Evolutionary conservation across 2,113 vertebrate genomes (phyloP).

Genomic region (Columba janthina): DNA sequence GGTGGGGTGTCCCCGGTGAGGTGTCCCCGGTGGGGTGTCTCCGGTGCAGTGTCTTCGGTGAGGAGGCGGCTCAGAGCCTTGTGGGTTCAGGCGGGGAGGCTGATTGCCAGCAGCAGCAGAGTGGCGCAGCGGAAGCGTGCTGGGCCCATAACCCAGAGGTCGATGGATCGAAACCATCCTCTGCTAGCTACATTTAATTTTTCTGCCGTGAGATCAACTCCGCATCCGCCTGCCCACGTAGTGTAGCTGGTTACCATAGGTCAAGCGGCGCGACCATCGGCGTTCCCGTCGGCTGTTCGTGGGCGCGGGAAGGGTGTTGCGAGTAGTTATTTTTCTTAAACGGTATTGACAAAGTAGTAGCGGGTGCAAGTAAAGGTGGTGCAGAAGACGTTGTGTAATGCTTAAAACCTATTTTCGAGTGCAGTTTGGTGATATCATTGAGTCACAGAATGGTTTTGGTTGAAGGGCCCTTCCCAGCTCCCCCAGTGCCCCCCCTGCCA

Average conservation of each 20-base stretch:
- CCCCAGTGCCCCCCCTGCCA: fast-evolving
- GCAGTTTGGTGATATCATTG: fast-evolving
- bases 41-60: no score
- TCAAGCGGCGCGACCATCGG: no score
- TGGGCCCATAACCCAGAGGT: slow-evolving; percentile 46
- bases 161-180: slow-evolving; percentile 26
- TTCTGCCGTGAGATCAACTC: no score
- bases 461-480: not conserved
- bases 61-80: no score
- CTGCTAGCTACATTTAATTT: not conserved
- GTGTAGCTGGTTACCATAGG: no score
- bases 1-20: no score
- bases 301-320: fast-evolving
- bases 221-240: no score
- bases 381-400: fast-evolving
- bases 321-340: fast-evolving
- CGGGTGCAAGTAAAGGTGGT: fast-evolving
- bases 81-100: no score
- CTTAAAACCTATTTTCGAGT: fast-evolving
- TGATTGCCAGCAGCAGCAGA: not conserved
- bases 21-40: no score
- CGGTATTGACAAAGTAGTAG: fast-evolving
- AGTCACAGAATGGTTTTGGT: fast-evolving
- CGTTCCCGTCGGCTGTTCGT: fast-evolving
- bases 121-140: slow-evolving; percentile 41